Evolutionary conservation across 1,140 invertebrate species (phyloP).

Genomic region (Cherax destructor): DNA sequence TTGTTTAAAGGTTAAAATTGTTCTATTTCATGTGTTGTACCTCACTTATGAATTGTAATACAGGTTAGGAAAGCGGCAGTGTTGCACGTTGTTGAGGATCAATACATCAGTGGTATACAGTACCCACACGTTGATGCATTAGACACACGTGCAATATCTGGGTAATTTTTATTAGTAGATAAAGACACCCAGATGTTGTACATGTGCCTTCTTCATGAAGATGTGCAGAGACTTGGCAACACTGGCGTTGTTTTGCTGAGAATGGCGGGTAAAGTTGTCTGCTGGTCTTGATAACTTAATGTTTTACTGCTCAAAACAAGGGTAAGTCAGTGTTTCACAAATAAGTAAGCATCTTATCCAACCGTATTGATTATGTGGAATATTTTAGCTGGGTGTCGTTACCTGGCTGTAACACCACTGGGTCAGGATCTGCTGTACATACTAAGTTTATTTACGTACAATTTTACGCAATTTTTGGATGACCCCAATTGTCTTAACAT

Average conservation of each 20-base stretch:
- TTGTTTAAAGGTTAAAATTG: neutral
- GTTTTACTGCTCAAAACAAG: neutral
- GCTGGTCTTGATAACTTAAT: neutral
- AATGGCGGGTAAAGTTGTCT: constrained; percentile 2
- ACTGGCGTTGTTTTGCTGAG: neutral
- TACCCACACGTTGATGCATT: no score
- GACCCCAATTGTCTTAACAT: neutral
- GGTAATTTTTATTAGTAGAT: no score
- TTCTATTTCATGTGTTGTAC: no score
- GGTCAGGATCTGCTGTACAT: neutral
- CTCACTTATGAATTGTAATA: neutral
- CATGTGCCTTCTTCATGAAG: neutral
- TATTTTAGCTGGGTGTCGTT: neutral
- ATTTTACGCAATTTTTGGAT: neutral
- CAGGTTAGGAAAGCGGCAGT: neutral
- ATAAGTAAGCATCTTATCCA: neutral
- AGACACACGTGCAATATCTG: no score
- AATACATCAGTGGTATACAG: neutral
- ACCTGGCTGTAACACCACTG: no score
- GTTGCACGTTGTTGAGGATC: neutral
- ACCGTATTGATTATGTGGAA: neutral
- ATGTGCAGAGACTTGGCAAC: neutral
- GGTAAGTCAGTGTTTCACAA: neutral
- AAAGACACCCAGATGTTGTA: no score
- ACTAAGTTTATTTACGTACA: neutral